Evolutionary conservation across 2,113 vertebrate genomes (phyloP).

Genomic region (Lepus europaeus): DNA sequence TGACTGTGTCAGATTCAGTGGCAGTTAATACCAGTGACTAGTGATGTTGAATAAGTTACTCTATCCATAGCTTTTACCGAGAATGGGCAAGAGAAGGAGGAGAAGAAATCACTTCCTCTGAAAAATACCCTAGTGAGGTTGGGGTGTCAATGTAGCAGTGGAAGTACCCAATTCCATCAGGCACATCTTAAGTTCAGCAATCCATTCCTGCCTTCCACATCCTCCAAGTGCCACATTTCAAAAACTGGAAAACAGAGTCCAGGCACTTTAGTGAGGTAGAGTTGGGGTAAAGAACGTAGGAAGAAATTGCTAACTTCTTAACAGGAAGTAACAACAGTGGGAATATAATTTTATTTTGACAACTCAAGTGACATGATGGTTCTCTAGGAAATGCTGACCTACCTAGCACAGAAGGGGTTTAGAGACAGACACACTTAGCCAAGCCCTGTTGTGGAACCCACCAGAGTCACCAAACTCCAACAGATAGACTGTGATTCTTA

Average conservation of each 20-base stretch:
- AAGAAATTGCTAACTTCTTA: background rate
- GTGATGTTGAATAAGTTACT: background rate
- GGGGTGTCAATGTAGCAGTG: too few relatives aligned
- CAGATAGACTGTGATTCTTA: background rate
- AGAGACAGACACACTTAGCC: background rate
- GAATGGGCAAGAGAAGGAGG: background rate
- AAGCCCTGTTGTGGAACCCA: too few relatives aligned
- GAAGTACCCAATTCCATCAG: background rate
- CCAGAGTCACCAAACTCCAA: background rate
- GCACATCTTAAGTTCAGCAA: too few relatives aligned
- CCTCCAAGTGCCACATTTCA: background rate
- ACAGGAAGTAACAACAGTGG: background rate
- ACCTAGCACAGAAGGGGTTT: background rate
- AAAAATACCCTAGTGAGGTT: background rate
- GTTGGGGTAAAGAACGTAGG: background rate
- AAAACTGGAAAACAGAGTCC: background rate
- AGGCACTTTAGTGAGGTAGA: background rate
- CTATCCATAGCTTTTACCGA: background rate
- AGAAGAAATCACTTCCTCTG: too few relatives aligned
- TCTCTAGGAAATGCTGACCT: background rate
- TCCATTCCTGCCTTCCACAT: background rate
- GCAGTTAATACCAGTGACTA: too few relatives aligned
- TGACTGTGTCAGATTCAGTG: background rate
- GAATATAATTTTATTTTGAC: background rate
- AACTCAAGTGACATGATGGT: background rate